Base-by-base conservation (phyloP, 37 sponge, comb jelly and placozoan genomes). In the Sycon ciliatum region DNA sequence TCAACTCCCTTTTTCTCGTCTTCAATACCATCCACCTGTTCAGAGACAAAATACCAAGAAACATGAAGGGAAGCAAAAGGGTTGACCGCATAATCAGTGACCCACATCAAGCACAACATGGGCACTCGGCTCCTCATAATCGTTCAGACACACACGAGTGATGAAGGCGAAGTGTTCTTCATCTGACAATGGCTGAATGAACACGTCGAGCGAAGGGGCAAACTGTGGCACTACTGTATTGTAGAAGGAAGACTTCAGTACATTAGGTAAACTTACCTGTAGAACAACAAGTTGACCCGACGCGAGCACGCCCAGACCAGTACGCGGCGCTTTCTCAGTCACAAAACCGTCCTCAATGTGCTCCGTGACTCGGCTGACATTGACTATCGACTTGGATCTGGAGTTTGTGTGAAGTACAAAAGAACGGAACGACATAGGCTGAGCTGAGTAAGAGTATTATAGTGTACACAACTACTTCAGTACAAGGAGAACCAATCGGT, bases 21-120 rank as follows among this genome's bases (percentile, higher is more conserved):
- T 28, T 86, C 87, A 35, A 56, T 71, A 46, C 87, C 87, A 71
- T 86, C 87, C 42, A 86, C 82, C 83, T 86, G 27, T 23, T 57
- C n/a, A 1, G 28, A 39, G 32, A 49, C 3, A 62, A 18, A 1
- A n/a, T n/a, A n/a, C 36, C 18, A 60, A 36, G 16, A 57, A 57
- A 9, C 23, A 57, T 73, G 58, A 34, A 1, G n/a, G 2, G 30
- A 39, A 26, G 9, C n/a, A 23, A 23, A 20, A 42, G 49, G 49
- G 13, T 4, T 33, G 3, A 20, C 20, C 65, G 31, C 34, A 32
- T 33, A 64, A n/a, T 27, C 26, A 3, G 2, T 26, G 3, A 26
- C 28, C 6, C 61, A 3, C 22, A 3, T 22, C 5, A 13, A 13
- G 23, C 27, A 38, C 49, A 11, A 5, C 31, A 26, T 42, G 52